Base-by-base conservation (phyloP, 1,140 invertebrate species). In the Oryctes rhinoceros region DNA sequence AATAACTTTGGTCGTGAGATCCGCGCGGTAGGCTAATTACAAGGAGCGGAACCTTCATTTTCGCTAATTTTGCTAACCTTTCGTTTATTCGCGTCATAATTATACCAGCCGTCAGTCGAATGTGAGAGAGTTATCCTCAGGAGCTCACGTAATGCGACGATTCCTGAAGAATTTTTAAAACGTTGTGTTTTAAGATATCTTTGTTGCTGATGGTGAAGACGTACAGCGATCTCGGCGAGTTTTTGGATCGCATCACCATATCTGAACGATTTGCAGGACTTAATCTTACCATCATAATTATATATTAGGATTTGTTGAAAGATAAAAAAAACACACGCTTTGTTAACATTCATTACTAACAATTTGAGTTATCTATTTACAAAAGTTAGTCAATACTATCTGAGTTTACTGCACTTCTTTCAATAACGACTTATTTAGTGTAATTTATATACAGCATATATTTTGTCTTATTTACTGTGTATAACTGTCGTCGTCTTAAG, bases 11-110 rank as follows among this genome's bases (percentile, higher is more conserved):
- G 24, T 37, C 65, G 65, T 71, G 65, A 71, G 65, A 71, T 71
- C 20, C 24, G 65, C 18, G 65, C 65, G 65, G 65, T 37, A 71
- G n/a, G 65, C 20, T 71, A 71, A 71, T 71, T 71, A 71, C 24
- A 71, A 71, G 65, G 65, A 71, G 24, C 65, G 65, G 65, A 35
- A 71, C 65, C 65, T 71, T 71, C 37, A 71, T 71, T 71, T 71
- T 71, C 65, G 65, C 65, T 71, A 71, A 71, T 71, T 71, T 71
- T 71, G 65, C 65, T 71, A 71, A 71, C 65, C 65, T 71, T 71
- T 71, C 65, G 65, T 71, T 71, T 71, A 71, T 20, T 30, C 65
- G 65, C 35, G 65, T 71, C 65, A 37, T 71, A 71, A 71, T 71
- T 71, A 30, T 24, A 71, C 65, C 62, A 9, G 35, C 65, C 9